phyloP scores from a whole-genome alignment of 2,797 vertebrate species.

The Bradypus variegatus region DNA sequence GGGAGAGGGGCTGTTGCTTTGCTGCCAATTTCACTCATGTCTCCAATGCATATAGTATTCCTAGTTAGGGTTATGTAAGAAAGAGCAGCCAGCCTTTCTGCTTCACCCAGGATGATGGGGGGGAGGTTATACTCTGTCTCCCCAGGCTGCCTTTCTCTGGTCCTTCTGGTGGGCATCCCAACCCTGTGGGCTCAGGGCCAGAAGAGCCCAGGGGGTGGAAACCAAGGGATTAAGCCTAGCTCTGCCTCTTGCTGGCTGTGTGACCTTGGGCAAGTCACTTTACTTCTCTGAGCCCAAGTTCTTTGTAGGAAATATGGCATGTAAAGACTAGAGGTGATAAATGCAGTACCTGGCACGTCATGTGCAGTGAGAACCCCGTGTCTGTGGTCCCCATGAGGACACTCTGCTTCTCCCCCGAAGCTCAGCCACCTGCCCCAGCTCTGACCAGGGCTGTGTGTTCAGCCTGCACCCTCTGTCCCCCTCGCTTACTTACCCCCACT shows the following conservation, averaged over 20 bases:
- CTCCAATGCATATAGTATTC: neutral
- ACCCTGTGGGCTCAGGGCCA: neutral
- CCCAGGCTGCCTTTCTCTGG: neutral
- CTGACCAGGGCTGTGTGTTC: fast-evolving
- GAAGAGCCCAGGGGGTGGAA: neutral
- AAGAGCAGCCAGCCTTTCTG: neutral
- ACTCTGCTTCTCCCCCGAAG: neutral
- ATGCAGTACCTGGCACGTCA: neutral
- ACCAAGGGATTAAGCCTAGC: neutral
- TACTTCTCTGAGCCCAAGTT: neutral
- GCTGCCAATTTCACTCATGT: neutral
- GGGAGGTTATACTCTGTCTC: too few relatives aligned
- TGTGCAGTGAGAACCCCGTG: neutral
- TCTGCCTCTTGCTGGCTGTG: neutral
- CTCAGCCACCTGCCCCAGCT: neutral
- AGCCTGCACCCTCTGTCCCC: fast-evolving
- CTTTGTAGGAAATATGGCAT: neutral
- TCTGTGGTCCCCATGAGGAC: neutral
- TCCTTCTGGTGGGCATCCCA: neutral
- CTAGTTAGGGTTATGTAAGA: neutral
- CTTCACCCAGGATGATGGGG: too few relatives aligned
- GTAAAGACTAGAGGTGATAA: fast-evolving
- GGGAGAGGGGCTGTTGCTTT: neutral
- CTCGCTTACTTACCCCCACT: neutral
- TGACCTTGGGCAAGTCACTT: neutral